phyloP scores from a whole-genome alignment of 2,797 vertebrate genomes.

The Aldrovandia affinis region DNA sequence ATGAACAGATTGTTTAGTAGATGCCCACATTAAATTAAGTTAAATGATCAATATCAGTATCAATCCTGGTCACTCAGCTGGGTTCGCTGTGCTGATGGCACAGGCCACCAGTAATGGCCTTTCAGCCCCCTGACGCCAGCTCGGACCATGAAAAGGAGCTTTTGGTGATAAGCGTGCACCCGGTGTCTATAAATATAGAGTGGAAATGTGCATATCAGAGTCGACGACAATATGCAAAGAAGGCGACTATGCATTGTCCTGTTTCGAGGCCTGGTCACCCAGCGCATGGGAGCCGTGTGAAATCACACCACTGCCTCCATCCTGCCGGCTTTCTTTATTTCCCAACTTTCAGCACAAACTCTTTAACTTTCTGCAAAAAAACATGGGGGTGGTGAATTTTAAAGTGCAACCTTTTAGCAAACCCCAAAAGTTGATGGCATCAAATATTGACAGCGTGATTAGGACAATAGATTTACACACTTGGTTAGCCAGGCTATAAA shows the following conservation, averaged over 20 bases:
- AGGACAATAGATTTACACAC: no score
- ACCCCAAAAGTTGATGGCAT: no score
- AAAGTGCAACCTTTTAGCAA: no score
- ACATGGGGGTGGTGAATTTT: no score
- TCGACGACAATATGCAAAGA: slow-evolving; percentile 50
- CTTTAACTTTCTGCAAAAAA: no score
- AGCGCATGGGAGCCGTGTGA: neutral
- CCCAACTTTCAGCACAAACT: neutral
- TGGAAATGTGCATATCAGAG: slow-evolving; percentile 25
- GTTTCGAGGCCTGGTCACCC: slow-evolving; percentile 31
- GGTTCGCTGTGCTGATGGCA: slow-evolving; percentile 71
- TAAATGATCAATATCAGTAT: slow-evolving; percentile 65
- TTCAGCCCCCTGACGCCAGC: slow-evolving; percentile 56
- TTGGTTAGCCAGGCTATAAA: no score
- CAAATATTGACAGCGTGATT: no score
- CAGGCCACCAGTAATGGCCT: slow-evolving; percentile 67
- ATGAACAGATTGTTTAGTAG: no score
- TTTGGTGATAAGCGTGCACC: slow-evolving; percentile 32
- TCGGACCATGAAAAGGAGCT: slow-evolving; percentile 15
- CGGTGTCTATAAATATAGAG: slow-evolving; percentile 31
- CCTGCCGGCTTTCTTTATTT: neutral
- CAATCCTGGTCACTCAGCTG: slow-evolving; percentile 64
- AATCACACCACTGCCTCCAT: neutral
- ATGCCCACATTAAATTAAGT: slow-evolving; percentile 44
- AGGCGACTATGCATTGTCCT: slow-evolving; percentile 31